Conservation (phyloP, 2,888 invertebrate genomes). For the Drosophila barbarae region DNA sequence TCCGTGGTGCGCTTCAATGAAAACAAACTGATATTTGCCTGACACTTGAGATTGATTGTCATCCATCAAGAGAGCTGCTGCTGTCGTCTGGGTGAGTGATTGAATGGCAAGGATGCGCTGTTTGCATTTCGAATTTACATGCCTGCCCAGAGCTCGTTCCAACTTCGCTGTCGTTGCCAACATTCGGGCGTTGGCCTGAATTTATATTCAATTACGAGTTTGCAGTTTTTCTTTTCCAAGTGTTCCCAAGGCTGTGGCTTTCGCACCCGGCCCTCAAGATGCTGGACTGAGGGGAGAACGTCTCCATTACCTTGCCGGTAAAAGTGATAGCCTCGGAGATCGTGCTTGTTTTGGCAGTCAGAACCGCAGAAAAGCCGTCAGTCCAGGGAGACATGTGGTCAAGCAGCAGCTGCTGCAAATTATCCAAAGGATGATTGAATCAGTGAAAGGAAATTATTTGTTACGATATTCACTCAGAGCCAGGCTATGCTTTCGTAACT, state of each 20-base stretch:
- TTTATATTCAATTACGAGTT: constrained; percentile 61
- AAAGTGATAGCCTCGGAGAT: constrained; percentile 26
- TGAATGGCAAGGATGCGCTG: constrained; percentile 60
- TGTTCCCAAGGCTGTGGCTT: constrained; percentile 43
- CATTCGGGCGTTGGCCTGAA: constrained; percentile 44
- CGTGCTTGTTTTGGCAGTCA: constrained; percentile 32
- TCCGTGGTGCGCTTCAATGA: constrained; percentile 65
- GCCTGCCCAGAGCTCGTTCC: constrained; percentile 27
- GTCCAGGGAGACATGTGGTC: constrained; percentile 20
- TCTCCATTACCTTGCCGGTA: constrained; percentile 45
- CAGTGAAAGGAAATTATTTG: background rate
- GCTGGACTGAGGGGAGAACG: constrained; percentile 17
- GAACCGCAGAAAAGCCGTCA: constrained; percentile 40
- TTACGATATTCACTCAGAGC: background rate
- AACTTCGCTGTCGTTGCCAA: constrained; percentile 3
- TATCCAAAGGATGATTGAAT: constrained; percentile 3
- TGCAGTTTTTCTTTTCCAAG: constrained; percentile 24
- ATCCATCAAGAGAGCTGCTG: constrained; percentile 69
- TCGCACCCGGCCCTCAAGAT: constrained; percentile 33
- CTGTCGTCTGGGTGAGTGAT: constrained; percentile 52
- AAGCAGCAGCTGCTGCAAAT: constrained; percentile 22
- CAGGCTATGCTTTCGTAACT: background rate
- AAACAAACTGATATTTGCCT: constrained; percentile 75
- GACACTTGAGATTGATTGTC: constrained; percentile 78
- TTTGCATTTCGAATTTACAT: constrained; percentile 69